Evolutionary conservation across 2,113 vertebrate genomes (phyloP).

Genomic region (Nothobranchius furzeri): DNA sequence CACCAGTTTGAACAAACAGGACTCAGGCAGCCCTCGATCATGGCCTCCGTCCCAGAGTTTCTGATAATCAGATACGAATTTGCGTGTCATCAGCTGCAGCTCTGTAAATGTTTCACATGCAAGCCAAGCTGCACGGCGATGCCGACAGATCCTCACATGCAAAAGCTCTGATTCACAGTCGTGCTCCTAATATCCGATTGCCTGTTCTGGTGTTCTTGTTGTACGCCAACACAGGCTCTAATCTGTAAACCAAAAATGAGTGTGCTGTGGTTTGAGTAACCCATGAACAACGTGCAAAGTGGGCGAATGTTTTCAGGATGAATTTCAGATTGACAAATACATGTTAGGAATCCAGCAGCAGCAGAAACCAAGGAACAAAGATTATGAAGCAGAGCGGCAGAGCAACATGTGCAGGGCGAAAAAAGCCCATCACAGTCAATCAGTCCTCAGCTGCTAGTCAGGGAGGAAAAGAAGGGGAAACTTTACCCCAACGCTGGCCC

Average conservation of each 20-base stretch:
- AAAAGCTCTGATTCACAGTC: conserved; percentile 64
- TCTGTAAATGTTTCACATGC: conserved; percentile 54
- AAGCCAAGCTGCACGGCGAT: conserved; percentile 25
- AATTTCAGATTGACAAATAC: conserved; percentile 51
- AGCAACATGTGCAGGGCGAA: conserved; percentile 74
- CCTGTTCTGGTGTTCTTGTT: conserved; percentile 36
- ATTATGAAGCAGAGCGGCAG: conserved; percentile 52
- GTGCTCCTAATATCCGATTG: conserved; percentile 50
- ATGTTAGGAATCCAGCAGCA: conserved; percentile 43
- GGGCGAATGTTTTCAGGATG: conserved; percentile 37
- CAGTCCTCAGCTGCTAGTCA: conserved; percentile 69
- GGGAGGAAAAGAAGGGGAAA: conserved; percentile 66
- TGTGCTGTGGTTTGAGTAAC: conserved; percentile 45
- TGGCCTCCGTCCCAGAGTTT: conserved; percentile 71
- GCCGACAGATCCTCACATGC: conserved; percentile 36
- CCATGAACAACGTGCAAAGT: conserved; percentile 44
- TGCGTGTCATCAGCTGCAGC: conserved; percentile 59
- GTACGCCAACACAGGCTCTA: conserved; percentile 20
- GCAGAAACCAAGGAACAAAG: conserved; percentile 55
- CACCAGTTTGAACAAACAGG: conserved; percentile 58
- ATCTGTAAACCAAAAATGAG: conserved; percentile 50
- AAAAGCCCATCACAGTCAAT: conserved; percentile 79
- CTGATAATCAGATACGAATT: conserved; percentile 72
- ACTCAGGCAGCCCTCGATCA: conserved; percentile 61
- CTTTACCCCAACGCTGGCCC: conserved; percentile 67